Base-by-base conservation (phyloP, 2,797 vertebrate species). In the Orestias chungarensis region DNA sequence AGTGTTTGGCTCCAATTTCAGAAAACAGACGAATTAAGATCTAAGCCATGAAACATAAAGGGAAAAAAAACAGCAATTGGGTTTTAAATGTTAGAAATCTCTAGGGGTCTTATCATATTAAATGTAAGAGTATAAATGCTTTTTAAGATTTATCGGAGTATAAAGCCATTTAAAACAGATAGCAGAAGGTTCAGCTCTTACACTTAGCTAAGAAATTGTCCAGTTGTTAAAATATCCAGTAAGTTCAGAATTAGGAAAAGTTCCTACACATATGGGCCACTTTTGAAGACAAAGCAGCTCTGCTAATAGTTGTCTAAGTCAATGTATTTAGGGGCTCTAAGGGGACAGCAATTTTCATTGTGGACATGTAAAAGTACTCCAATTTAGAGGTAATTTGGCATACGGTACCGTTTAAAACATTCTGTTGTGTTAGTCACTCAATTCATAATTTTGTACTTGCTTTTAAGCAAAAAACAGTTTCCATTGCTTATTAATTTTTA, bases 1-100 rank as follows among this genome's bases (percentile, higher is more conserved):
- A 91, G 91, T 88, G 88, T 92, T 92, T 92, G 81, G 93, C 93
- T 96, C 91, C 89, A 91, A 93, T 96, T 96, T 95, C 94, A 95
- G 88, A 95, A n/a, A 95, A 95, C 93, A 93, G 90, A 92, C 91
- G 94, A 92, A 92, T 94, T 90, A 92, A 87, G 83, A 89, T 93
- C 87, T 90, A 67, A 91, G 87, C 77, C 85, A 75, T 59, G 9
- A 70, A 66, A 68, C 43, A 44, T 46, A 38, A 27, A 50, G n/a
- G n/a, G n/a, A n/a, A 49, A 66, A 80, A 70, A 68, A 80, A 81
- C 76, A 74, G 84, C 83, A 90, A 90, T 92, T 91, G 89, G 72
- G 76, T 84, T 91, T 64, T 85, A 88, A 76, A 88, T 90, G 88
- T 89, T 74, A 83, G 82, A 82, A 84, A 87, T 88, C 86, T 84